Evolutionary conservation across 2,113 vertebrate genomes (phyloP).

Genomic region (Anolis carolinensis): DNA sequence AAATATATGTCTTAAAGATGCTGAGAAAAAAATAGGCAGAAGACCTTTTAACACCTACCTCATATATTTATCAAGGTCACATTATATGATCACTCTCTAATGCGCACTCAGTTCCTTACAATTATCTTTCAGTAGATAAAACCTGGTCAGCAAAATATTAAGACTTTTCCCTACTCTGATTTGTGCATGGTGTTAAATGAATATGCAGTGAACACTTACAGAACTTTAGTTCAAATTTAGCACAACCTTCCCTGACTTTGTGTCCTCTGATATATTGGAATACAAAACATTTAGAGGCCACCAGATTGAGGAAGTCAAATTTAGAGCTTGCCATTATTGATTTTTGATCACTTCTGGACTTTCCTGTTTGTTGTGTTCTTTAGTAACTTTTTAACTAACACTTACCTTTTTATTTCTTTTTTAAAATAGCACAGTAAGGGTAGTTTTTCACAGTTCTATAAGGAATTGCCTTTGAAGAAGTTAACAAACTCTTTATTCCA

Average conservation of each 20-base stretch:
- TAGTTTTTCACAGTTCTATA: neutral
- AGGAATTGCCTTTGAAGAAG: neutral
- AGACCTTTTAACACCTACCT: conserved; percentile 8
- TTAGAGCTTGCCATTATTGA: neutral
- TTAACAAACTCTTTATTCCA: conserved; percentile 2
- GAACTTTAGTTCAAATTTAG: neutral
- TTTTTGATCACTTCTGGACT: neutral
- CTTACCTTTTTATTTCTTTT: neutral
- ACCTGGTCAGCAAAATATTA: conserved; percentile 64
- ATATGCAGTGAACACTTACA: neutral
- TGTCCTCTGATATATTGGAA: neutral
- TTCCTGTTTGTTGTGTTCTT: conserved; percentile 9
- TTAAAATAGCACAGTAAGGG: neutral
- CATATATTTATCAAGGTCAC: neutral
- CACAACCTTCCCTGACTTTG: neutral
- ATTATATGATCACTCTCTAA: neutral
- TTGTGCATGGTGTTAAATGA: neutral
- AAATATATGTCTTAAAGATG: conserved; percentile 1
- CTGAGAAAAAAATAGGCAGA: conserved; percentile 9
- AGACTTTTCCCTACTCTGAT: conserved; percentile 35
- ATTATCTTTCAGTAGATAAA: neutral
- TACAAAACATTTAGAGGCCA: neutral
- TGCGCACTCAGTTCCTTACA: neutral
- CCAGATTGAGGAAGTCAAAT: neutral
- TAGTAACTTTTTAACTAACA: neutral